Conservation (phyloP, 1,140 invertebrate genomes). For the Neotoxoptera formosana region DNA sequence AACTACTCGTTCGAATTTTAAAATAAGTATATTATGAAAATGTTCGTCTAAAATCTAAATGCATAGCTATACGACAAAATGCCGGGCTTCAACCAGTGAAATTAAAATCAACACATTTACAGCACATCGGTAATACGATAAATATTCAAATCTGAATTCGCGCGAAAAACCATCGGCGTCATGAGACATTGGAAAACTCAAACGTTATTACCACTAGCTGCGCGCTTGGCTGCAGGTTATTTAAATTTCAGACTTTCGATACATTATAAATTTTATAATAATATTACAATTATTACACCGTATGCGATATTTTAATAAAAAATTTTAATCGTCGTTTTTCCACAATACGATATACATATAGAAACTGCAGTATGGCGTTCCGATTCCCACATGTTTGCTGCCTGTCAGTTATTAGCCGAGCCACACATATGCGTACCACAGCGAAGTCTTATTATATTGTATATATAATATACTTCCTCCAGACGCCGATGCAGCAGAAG, state of each 20-base stretch:
- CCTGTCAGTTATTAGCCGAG: background rate
- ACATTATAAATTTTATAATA: background rate
- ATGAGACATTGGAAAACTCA: background rate
- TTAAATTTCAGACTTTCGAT: background rate
- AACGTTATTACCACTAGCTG: background rate
- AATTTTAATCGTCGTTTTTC: background rate
- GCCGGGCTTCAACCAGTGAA: background rate
- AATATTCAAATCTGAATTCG: background rate
- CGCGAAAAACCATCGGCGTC: too few relatives aligned
- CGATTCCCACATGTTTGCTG: slow-evolving; percentile 26
- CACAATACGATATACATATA: background rate
- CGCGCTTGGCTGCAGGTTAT: background rate
- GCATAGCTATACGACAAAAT: background rate
- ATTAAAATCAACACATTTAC: background rate
- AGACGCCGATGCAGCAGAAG: background rate
- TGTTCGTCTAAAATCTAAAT: too few relatives aligned
- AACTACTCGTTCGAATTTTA: too few relatives aligned
- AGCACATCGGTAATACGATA: background rate
- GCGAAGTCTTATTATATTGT: slow-evolving; percentile 28
- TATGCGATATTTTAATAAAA: too few relatives aligned
- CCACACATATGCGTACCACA: slow-evolving; percentile 3
- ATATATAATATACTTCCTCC: background rate
- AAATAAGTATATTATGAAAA: background rate
- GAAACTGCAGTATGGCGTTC: background rate
- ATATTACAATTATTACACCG: too few relatives aligned